Evolutionary conservation across 2,113 vertebrate species (phyloP), one percentile per base, ranked within the genome.

Genomic region (Chloropsis hardwickii): DNA sequence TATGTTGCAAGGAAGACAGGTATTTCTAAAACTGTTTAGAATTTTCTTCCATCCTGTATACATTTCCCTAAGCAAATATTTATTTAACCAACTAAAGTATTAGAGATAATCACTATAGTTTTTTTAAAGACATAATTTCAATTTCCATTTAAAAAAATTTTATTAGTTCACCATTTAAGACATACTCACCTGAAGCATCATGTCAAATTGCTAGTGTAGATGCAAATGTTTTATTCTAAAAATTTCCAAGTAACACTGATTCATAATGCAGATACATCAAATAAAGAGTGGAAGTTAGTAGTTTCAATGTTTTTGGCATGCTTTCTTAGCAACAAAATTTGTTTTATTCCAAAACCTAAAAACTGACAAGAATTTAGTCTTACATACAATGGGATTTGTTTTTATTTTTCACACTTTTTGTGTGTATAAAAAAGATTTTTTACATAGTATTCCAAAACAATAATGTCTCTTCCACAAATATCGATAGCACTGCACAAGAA

Each of bases 61-160:
- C 40, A 89, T 81, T 95, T 80, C 53, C 33, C 20, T 82, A 81
- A 65, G 66, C 42, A 95, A 89, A 88, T 72, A 92, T 82, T 93
- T 91, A 82, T 92, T 91, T 92, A 89, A 79, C 62, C 80, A 74
- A 66, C 57, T 94, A 78, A 96, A 80, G 58, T 87, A 87, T 57
- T 82, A 92, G 64, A 91, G 70, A 93, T 95, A 95, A 96, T 95
- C 90, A 80, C 54, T 88, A 64, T 61, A 64, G 93, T 96, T 94
- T 96, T 71, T 74, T 90, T 90, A 92, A 96, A 94, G 60, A 78
- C 22, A 39, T 86, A 29, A 94, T 96, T 96, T 95, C 44, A 74
- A 87, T 94, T 94, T 96, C 90, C 83, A 92, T 96, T 96, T 95
- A 78, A 96, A 96, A 53, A 71, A 71, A 95, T 83, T 95, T 97